These are phyloP conservation scores for Eupithecia abbreviata DNA, from an alignment of 2,888 invertebrate genomes.

Conservation along the genomic window DNA sequence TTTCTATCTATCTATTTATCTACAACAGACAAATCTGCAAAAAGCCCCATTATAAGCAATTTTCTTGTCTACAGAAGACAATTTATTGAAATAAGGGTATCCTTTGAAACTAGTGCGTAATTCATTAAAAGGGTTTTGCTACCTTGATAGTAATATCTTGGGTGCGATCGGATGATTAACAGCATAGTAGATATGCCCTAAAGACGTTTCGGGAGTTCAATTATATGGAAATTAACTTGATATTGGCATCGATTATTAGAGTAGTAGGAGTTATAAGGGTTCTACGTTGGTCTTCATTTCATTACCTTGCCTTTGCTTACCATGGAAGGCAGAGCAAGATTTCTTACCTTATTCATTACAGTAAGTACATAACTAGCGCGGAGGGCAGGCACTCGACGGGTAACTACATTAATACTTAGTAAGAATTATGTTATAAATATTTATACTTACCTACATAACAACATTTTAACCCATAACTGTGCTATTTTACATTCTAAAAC, in stretches of 20 bases:
- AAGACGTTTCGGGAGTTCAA: conserved; percentile 51
- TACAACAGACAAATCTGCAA: not conserved
- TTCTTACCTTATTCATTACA: not conserved
- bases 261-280: not conserved
- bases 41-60: not conserved
- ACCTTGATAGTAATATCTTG: conserved; percentile 47
- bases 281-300: not conserved
- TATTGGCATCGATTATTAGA: conserved; percentile 40
- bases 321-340: not conserved
- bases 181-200: conserved; percentile 37
- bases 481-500: no score
- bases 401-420: no score
- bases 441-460: not conserved
- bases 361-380: not conserved
- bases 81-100: conserved; percentile 37
- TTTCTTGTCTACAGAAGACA: conserved; percentile 20
- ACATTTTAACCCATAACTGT: no score
- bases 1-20: no score
- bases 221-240: conserved; percentile 56
- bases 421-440: no score
- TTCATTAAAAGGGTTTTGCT: conserved; percentile 48
- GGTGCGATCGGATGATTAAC: conserved; percentile 65
- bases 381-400: not conserved
- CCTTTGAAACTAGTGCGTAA: conserved; percentile 45
- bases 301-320: not conserved